Conservation (phyloP, 30 jellyfish, hydroid and myxozoan genomes). For the Nemopilema nomurai region DNA sequence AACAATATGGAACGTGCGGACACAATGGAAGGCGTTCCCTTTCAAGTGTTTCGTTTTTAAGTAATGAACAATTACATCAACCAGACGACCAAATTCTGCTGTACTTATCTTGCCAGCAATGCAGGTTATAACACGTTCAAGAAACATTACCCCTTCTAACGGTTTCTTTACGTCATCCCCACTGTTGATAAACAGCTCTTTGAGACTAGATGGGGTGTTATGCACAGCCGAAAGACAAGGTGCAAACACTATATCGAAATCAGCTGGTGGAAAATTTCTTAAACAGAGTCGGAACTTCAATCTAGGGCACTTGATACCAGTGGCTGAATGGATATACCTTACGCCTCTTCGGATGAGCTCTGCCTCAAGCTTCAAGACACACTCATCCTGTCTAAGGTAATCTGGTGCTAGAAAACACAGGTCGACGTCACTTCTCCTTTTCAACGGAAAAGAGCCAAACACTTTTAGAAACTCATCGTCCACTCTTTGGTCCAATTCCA, state of each 20-base stretch:
- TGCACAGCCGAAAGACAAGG: slow-evolving; percentile 42
- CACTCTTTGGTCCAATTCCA: slow-evolving; percentile 12
- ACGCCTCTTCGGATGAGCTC: slow-evolving; percentile 74
- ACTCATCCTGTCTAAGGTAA: slow-evolving; percentile 39
- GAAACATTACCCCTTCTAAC: slow-evolving; percentile 79
- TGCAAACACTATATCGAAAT: slow-evolving; percentile 82
- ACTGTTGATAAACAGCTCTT: slow-evolving; percentile 17
- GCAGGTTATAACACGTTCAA: slow-evolving; percentile 41
- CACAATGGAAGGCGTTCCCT: slow-evolving; percentile 93
- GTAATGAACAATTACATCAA: slow-evolving; percentile 59
- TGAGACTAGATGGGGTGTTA: neutral
- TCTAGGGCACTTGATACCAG: slow-evolving; percentile 92
- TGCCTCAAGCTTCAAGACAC: slow-evolving; percentile 61
- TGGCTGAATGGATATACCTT: slow-evolving; percentile 71
- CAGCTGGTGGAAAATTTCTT: slow-evolving; percentile 61
- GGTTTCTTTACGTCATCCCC: slow-evolving; percentile 64
- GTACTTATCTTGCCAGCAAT: slow-evolving; percentile 34
- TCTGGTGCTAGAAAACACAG: slow-evolving; percentile 85
- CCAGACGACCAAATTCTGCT: slow-evolving; percentile 67
- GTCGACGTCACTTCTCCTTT: slow-evolving; percentile 84
- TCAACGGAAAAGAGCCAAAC: slow-evolving; percentile 89
- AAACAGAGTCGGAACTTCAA: slow-evolving; percentile 70
- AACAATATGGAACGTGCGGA: slow-evolving; percentile 94
- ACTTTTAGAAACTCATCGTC: slow-evolving; percentile 36
- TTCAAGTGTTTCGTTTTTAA: slow-evolving; percentile 73